Percentiles rank a stretch among this genome's conserved stretches.
Conservation (phyloP, 2,888 invertebrate species). For the Lycophotia porphyrea region DNA sequence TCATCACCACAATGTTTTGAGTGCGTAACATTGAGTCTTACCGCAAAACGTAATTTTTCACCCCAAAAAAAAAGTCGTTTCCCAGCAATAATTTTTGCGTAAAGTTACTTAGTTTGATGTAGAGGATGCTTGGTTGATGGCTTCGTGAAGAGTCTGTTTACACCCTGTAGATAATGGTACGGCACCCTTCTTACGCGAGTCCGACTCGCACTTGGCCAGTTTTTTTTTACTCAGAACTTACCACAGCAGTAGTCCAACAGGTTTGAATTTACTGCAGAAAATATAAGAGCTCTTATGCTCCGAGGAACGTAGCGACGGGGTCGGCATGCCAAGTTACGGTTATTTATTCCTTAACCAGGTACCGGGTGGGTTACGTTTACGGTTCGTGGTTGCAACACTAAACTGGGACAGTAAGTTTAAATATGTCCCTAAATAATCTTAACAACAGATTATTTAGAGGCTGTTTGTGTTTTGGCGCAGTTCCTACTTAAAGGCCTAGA, state of each 20-base stretch:
- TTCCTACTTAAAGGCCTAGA: neutral
- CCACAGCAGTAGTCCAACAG: conserved; percentile 44
- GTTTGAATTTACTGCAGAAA: conserved; percentile 50
- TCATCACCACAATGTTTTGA: no score
- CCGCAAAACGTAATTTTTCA: no score
- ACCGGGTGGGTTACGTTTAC: conserved; percentile 45
- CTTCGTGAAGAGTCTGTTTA: no score
- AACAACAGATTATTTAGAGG: neutral
- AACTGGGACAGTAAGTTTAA: conserved; percentile 7
- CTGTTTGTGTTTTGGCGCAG: neutral
- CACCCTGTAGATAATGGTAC: no score
- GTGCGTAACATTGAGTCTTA: no score
- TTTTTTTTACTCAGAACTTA: conserved; percentile 23
- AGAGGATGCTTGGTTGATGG: no score
- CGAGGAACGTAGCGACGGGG: conserved; percentile 25
- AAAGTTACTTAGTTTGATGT: no score
- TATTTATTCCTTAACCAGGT: conserved; percentile 46
- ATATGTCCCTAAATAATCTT: conserved; percentile 8
- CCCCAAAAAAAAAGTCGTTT: no score
- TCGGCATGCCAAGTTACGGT: conserved; percentile 38
- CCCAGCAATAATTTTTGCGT: no score
- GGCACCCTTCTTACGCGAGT: no score
- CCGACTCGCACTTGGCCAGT: no score
- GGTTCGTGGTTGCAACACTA: conserved; percentile 3
- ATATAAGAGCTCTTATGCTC: conserved; percentile 57